Evolutionary conservation across 2,113 vertebrate genomes (phyloP).

Genomic region (Agelaius tricolor): DNA sequence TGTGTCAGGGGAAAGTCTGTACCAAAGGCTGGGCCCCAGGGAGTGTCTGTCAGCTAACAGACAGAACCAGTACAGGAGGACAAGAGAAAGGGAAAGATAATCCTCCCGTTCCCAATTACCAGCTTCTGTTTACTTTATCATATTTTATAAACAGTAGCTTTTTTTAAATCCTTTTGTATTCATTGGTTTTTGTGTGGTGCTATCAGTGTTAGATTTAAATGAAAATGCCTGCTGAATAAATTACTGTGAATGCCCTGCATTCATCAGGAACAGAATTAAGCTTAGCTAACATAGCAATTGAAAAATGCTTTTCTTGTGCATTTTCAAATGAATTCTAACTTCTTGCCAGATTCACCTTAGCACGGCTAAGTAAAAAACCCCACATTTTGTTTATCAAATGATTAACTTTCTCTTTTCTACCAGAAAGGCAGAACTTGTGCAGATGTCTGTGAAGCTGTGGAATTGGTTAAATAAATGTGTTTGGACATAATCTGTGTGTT

Average conservation of each 20-base stretch:
- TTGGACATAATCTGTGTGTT: not conserved
- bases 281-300: conserved; percentile 34
- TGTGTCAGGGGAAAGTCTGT: not conserved
- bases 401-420: not conserved
- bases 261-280: conserved; percentile 19
- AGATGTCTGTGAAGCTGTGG: not conserved
- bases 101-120: not conserved
- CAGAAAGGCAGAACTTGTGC: not conserved
- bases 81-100: not conserved
- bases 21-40: not conserved
- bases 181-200: not conserved
- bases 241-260: not conserved
- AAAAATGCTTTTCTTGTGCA: conserved; percentile 10
- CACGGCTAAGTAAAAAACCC: not conserved
- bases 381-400: not conserved
- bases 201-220: conserved; percentile 36
- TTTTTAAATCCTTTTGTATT: not conserved
- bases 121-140: not conserved
- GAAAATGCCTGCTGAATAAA: conserved; percentile 12
- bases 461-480: not conserved
- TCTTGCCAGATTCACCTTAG: not conserved
- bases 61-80: not conserved
- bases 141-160: not conserved
- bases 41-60: not conserved
- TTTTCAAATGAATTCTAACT: not conserved